These are phyloP conservation scores for Gallinago jamesoni DNA, from an alignment of 2,113 vertebrate genomes.

Conservation along the genomic window DNA sequence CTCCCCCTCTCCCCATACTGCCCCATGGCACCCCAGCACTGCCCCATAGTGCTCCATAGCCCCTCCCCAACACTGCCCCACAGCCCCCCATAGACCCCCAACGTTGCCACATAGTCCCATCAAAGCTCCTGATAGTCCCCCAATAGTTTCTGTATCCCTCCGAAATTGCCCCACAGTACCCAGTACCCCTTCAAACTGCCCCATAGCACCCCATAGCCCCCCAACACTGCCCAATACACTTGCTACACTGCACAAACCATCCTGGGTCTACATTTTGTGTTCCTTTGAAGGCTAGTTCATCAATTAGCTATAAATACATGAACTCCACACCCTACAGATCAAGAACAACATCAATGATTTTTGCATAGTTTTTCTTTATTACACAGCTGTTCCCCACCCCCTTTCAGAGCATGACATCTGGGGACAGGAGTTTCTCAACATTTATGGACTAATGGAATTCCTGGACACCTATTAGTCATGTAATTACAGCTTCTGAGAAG, in stretches of 20 bases:
- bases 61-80: neutral
- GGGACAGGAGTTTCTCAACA: neutral
- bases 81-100: neutral
- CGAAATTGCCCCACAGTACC: neutral
- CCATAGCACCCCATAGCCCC: neutral
- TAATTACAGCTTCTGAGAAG: neutral
- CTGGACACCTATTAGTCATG: neutral
- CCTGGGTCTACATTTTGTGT: accelerated
- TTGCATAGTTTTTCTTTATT: conserved; percentile 59
- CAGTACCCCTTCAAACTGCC: neutral
- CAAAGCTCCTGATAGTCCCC: neutral
- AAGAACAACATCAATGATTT: neutral
- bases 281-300: neutral
- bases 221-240: no score
- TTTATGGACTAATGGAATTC: neutral
- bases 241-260: no score
- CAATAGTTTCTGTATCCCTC: neutral
- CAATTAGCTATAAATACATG: accelerated
- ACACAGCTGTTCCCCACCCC: neutral
- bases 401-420: neutral
- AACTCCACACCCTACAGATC: neutral
- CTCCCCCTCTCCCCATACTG: no score
- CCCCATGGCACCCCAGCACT: no score
- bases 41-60: neutral
- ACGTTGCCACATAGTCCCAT: neutral